phyloP scores from a whole-genome alignment of 2,113 vertebrate genomes.

The Cnemophilus loriae region DNA sequence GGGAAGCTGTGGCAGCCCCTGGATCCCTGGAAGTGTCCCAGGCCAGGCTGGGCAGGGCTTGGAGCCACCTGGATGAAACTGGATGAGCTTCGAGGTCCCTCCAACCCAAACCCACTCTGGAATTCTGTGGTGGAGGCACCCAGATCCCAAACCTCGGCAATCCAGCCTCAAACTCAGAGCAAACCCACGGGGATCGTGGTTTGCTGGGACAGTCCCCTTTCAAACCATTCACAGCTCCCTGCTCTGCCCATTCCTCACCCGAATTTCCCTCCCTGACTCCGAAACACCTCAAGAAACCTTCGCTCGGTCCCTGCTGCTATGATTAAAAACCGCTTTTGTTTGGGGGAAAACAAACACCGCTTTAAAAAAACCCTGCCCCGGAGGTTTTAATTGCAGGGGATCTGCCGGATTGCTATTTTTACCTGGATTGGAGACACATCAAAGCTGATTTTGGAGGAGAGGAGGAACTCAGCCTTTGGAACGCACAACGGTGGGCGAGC shows the following conservation, averaged over 20 bases:
- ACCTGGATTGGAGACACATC: slow-evolving; percentile 47
- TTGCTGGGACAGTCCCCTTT: background rate
- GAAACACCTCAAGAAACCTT: background rate
- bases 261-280: background rate
- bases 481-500: slow-evolving; percentile 38
- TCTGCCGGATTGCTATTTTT: slow-evolving; percentile 61
- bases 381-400: slow-evolving; percentile 56
- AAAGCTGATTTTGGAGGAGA: slow-evolving; percentile 61
- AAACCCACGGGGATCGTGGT: accelerated
- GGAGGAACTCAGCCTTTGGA: slow-evolving; percentile 60
- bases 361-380: slow-evolving; percentile 5
- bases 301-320: background rate
- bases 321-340: background rate
- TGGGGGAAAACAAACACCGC: background rate
- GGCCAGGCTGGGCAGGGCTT: background rate
- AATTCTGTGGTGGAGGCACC: background rate
- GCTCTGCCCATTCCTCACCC: background rate
- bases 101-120: background rate
- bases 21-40: background rate
- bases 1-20: background rate
- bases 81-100: background rate
- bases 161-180: accelerated
- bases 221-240: accelerated
- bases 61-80: background rate
- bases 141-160: background rate